Percentiles rank a stretch among this genome's conserved stretches.
Evolutionary conservation across 2,113 vertebrate species (phyloP).

Genomic region (Halichoeres trimaculatus): DNA sequence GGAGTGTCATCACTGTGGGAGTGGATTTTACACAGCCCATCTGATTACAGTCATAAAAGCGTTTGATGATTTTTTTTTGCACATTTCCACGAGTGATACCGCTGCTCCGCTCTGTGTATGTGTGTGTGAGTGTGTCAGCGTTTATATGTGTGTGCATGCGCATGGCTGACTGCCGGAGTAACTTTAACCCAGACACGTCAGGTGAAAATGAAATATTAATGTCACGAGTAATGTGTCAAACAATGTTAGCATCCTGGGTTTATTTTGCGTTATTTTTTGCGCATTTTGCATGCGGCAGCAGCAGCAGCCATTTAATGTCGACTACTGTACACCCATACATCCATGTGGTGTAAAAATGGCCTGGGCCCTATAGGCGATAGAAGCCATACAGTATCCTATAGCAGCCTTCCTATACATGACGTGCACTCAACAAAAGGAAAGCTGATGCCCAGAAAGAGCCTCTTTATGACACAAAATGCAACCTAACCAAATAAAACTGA

Average conservation of each 20-base stretch:
- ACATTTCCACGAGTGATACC: slow-evolving; percentile 47
- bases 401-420: slow-evolving; percentile 53
- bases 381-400: slow-evolving; percentile 60
- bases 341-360: slow-evolving; percentile 43
- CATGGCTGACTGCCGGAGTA: slow-evolving; percentile 40
- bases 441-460: slow-evolving; percentile 5
- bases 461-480: slow-evolving; percentile 1
- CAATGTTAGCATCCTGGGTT: not conserved
- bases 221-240: not conserved
- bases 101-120: slow-evolving; percentile 1
- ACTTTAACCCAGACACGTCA: slow-evolving; percentile 52
- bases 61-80: not conserved
- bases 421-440: slow-evolving; percentile 32
- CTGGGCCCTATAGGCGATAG: slow-evolving; percentile 59
- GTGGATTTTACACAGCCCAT: slow-evolving; percentile 15
- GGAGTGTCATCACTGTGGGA: slow-evolving; percentile 35
- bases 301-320: not conserved
- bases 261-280: not conserved
- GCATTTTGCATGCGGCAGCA: not conserved
- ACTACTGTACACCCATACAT: slow-evolving; percentile 20
- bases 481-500: not conserved
- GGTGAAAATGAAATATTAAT: slow-evolving; percentile 37
- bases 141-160: slow-evolving; percentile 4
- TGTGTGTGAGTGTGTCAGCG: too few species aligned
- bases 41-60: not conserved